A percentile compares a stretch with the other conserved stretches of the same genome.
Conservation (phyloP, 2,113 vertebrate genomes). For the Erythrocercus mccallii region DNA sequence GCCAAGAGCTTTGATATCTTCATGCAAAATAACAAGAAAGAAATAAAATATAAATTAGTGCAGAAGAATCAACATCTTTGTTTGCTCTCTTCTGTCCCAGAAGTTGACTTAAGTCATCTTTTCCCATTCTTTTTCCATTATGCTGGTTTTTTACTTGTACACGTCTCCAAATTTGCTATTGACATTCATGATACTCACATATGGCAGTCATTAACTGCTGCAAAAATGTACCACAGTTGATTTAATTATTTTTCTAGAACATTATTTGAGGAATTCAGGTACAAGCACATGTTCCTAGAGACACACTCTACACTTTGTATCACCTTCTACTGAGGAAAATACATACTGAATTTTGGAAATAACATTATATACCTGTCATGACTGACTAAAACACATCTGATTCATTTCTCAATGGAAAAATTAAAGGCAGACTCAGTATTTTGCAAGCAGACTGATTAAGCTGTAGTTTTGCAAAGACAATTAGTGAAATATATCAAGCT, state of each 20-base stretch:
- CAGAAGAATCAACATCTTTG: neutral
- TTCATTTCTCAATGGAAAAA: neutral
- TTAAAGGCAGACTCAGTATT: neutral
- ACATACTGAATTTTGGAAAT: neutral
- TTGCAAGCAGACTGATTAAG: neutral
- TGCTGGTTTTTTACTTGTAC: neutral
- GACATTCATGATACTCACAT: neutral
- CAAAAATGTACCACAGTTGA: neutral
- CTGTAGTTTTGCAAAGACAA: neutral
- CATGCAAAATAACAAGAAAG: neutral
- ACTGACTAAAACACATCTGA: neutral
- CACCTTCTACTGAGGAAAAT: neutral
- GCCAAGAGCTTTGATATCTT: neutral
- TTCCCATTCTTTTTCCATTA: slow-evolving; percentile 24
- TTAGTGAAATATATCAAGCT: neutral
- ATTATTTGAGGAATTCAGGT: neutral
- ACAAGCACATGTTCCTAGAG: neutral
- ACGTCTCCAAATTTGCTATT: neutral
- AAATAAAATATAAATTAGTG: neutral
- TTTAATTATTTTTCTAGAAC: slow-evolving; percentile 2
- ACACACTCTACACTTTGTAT: neutral
- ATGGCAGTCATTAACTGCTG: slow-evolving; percentile 31
- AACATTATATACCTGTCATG: neutral
- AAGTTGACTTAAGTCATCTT: neutral
- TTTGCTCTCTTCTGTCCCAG: neutral